Percentiles rank a stretch among this genome's conserved stretches.
phyloP scores from a whole-genome alignment of 2,113 vertebrate genomes.

The Glaucomys volans region DNA sequence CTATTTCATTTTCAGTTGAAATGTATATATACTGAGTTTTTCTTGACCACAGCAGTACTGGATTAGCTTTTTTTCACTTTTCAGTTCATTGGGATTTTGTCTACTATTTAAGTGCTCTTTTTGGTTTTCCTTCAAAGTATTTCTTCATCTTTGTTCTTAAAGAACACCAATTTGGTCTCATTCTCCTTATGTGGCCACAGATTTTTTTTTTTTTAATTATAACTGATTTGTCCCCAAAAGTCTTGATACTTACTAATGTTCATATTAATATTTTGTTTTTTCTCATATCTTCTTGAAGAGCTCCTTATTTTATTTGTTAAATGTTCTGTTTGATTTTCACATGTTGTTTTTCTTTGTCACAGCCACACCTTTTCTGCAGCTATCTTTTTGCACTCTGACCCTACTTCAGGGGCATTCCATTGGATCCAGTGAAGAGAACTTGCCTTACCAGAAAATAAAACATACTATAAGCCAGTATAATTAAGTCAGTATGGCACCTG shows the following conservation, averaged over 20 bases:
- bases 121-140: neutral
- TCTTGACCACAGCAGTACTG: neutral
- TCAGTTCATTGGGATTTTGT: neutral
- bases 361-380: neutral
- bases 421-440: neutral
- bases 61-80: neutral
- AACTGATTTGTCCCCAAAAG: neutral
- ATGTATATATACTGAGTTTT: neutral
- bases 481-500: neutral
- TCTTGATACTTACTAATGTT: neutral
- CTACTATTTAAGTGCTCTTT: neutral
- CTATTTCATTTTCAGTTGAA: neutral
- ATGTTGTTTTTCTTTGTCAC: neutral
- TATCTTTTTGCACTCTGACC: neutral
- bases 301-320: neutral
- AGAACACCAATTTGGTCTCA: neutral
- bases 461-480: neutral
- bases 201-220: neutral
- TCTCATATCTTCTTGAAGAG: neutral
- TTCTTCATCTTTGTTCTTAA: neutral
- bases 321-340: neutral
- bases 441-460: neutral
- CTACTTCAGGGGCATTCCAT: too few relatives aligned
- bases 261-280: neutral
- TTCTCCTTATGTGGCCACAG: neutral